Evolutionary conservation across 2,797 vertebrate genomes (phyloP).

Genomic region (Enoplosus armatus): DNA sequence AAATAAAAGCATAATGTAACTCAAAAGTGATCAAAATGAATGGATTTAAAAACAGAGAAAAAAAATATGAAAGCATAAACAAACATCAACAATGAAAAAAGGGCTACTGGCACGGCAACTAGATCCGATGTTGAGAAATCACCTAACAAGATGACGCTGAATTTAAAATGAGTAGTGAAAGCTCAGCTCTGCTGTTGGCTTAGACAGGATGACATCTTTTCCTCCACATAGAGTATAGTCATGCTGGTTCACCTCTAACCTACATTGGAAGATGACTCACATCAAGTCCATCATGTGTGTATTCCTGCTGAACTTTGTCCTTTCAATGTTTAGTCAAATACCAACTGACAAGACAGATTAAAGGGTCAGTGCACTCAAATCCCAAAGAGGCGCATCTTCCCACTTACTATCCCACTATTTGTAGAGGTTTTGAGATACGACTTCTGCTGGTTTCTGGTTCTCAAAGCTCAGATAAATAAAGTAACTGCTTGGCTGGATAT

Average conservation of each 20-base stretch:
- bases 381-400: conserved; percentile 6
- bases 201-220: conserved; percentile 23
- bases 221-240: conserved; percentile 1
- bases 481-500: neutral
- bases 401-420: conserved; percentile 6
- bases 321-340: conserved; percentile 72
- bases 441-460: conserved; percentile 20
- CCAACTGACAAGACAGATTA: conserved; percentile 71
- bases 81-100: conserved; percentile 50
- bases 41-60: conserved; percentile 25
- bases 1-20: conserved; percentile 68
- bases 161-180: conserved; percentile 24
- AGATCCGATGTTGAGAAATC: conserved; percentile 17
- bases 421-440: neutral
- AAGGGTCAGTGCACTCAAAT: conserved; percentile 55
- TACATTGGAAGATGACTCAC: conserved; percentile 49
- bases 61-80: conserved; percentile 45
- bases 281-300: conserved; percentile 32
- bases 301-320: conserved; percentile 60
- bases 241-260: conserved; percentile 29
- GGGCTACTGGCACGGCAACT: neutral
- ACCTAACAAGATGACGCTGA: conserved; percentile 4
- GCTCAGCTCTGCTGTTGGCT: neutral
- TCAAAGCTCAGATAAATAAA: conserved; percentile 17
- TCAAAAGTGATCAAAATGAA: conserved; percentile 67